Conservation (phyloP, 2,888 invertebrate species). For the Geotrupes spiniger region DNA sequence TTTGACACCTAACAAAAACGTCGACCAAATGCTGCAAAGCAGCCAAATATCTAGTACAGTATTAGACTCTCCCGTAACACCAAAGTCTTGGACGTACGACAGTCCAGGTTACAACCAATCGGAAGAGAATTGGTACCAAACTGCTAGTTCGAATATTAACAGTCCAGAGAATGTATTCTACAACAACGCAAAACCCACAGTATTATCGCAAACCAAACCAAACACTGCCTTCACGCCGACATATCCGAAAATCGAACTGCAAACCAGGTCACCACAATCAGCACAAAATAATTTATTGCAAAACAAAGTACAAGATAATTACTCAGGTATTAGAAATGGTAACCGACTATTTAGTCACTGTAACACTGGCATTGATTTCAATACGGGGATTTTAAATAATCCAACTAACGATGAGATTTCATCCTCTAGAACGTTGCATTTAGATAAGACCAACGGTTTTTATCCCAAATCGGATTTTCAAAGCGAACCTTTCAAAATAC, state of each 20-base stretch:
- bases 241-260: conserved; percentile 29
- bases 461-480: not conserved
- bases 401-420: conserved; percentile 7
- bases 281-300: conserved; percentile 25
- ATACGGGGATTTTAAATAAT: conserved; percentile 18
- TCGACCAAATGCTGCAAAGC: conserved; percentile 77
- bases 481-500: conserved; percentile 1
- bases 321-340: conserved; percentile 35
- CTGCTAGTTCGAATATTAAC: not conserved
- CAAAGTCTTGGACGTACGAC: conserved; percentile 8
- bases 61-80: conserved; percentile 52
- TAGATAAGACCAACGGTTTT: too few species aligned
- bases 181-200: conserved; percentile 6
- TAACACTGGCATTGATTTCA: conserved; percentile 14
- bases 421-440: not conserved
- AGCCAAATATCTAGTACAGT: conserved; percentile 85
- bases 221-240: conserved; percentile 36
- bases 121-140: conserved; percentile 15
- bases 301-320: conserved; percentile 33
- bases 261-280: conserved; percentile 8
- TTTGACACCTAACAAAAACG: conserved; percentile 49
- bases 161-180: conserved; percentile 7
- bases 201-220: conserved; percentile 17
- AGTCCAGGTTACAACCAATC: conserved; percentile 2
- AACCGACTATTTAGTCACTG: conserved; percentile 26